Conservation (phyloP, 2,888 invertebrate genomes). For the Calliopum simillimum region DNA sequence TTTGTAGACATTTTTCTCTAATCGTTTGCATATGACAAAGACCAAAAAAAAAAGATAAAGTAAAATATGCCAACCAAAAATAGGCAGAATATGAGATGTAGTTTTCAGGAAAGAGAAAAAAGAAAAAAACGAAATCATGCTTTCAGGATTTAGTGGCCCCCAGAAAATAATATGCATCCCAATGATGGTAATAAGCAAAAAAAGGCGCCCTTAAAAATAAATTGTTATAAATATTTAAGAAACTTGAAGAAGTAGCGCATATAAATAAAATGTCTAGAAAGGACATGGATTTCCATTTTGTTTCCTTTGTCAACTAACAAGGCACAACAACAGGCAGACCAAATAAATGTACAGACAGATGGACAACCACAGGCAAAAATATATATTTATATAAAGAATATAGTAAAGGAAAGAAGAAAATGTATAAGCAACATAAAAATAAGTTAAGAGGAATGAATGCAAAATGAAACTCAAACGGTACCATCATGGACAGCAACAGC, state of each 20-base stretch:
- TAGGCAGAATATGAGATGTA: neutral
- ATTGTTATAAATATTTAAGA: slow-evolving; percentile 35
- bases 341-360: neutral
- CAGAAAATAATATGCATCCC: neutral
- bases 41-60: neutral
- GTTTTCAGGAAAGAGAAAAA: neutral
- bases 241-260: slow-evolving; percentile 3
- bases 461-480: slow-evolving; percentile 9
- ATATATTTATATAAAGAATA: no score
- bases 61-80: neutral
- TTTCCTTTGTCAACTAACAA: slow-evolving; percentile 28
- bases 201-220: slow-evolving; percentile 2
- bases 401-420: no score
- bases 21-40: slow-evolving; percentile 43
- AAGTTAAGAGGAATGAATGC: neutral
- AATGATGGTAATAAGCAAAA: neutral
- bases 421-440: no score
- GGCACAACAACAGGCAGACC: slow-evolving; percentile 6
- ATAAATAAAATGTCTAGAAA: slow-evolving; percentile 22
- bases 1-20: slow-evolving; percentile 40
- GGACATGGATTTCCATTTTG: slow-evolving; percentile 18
- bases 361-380: neutral
- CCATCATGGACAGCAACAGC: slow-evolving; percentile 1
- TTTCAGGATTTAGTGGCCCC: neutral
- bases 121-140: neutral